Evolutionary conservation across 1,140 invertebrate species (phyloP), one percentile per base, ranked within the genome.

Genomic region (Drosophila pseudoobscura): DNA sequence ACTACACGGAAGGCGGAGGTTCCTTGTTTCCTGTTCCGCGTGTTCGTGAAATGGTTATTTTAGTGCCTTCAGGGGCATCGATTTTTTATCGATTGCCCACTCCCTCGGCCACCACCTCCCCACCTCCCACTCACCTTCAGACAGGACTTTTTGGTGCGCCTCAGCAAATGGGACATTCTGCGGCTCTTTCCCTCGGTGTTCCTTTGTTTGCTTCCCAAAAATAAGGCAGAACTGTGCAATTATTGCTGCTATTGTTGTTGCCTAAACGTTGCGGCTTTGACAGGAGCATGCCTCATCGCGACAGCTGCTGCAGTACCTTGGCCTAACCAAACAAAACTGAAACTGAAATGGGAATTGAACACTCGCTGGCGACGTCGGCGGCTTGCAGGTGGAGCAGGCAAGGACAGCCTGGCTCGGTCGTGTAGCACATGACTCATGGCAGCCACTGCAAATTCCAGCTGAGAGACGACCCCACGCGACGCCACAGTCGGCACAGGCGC

Each of bases 71-170:
- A 39, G 47, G 59, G 43, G 15, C 49, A 87, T 79, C 75, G 83
- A 83, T 87, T 75, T 83, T 78, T 75, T 87, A 87, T 87, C 68
- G 78, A 82, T 87, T 80, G 29, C 39, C 31, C 47, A 29, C 35
- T 9, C 15, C 29, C 35, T n/a, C 29, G 9, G 26, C 47, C 43
- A 39, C 7, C 20, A n/a, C 9, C 13, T 11, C 15, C 15, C 4
- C 26, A 3, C 15, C 26, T 22, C 41, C 8, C 31, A 69, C 82
- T 91, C 66, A 91, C 89, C 89, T 91, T 91, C 54, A 91, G 71
- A 69, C 89, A 91, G 62, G 89, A 90, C 55, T 91, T 91, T 53
- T 90, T 91, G 59, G 89, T 91, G 77, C 89, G 85, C 71, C 77
- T 90, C 39, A 91, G 75, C 77, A 91, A 80, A 53, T 91, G 83